These are phyloP conservation scores for Danio tinwini DNA, from an alignment of 2,797 vertebrate species.

Conservation along the genomic window DNA sequence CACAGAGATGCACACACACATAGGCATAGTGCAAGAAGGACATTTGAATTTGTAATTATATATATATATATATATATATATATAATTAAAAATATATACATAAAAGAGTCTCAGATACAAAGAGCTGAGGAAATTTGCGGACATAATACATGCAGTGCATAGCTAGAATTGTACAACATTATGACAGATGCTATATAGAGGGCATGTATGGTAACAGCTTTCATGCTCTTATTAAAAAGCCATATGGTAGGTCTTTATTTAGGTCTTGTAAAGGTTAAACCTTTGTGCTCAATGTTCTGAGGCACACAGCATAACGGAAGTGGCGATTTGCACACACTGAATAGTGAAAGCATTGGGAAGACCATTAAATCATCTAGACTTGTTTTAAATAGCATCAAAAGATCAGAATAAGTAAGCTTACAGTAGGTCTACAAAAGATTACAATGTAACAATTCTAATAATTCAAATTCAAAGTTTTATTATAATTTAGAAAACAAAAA, in stretches of 20 bases:
- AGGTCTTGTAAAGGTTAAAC: not conserved
- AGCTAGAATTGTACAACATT: slow-evolving; percentile 30
- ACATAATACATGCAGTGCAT: not conserved
- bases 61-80: no score
- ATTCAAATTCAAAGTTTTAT: not conserved
- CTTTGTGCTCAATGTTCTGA: slow-evolving; percentile 2
- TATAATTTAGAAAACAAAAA: not conserved
- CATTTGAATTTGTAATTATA: slow-evolving; percentile 42
- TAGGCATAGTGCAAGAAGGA: slow-evolving; percentile 1
- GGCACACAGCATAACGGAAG: not conserved
- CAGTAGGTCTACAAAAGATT: not conserved
- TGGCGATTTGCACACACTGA: not conserved
- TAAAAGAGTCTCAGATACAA: slow-evolving; percentile 48
- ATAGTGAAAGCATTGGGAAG: not conserved
- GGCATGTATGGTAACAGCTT: slow-evolving; percentile 1
- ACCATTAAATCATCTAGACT: slow-evolving; percentile 1
- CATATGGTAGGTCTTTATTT: not conserved
- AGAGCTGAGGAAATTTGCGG: slow-evolving; percentile 25
- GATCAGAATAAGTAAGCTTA: not conserved
- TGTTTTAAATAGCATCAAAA: not conserved
- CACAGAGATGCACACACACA: slow-evolving; percentile 23
- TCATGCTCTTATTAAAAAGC: slow-evolving; percentile 2
- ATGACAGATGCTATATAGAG: not conserved
- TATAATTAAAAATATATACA: no score
- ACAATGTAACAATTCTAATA: not conserved